Evolutionary conservation across 2,113 vertebrate genomes (phyloP).

Genomic region (Marmota flaviventris): DNA sequence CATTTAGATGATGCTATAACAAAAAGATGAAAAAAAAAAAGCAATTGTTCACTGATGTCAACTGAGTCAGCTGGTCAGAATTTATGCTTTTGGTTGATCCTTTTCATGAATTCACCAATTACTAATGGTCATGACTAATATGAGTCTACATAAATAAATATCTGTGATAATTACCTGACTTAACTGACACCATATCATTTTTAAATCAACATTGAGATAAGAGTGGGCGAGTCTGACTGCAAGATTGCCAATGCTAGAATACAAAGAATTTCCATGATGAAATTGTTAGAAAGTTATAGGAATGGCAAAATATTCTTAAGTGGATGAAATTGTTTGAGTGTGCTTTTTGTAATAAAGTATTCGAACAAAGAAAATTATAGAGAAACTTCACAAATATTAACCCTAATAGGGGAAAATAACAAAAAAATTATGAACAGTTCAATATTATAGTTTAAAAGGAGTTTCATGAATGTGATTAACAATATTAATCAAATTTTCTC

Average conservation of each 20-base stretch:
- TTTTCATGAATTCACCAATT: constrained; percentile 2
- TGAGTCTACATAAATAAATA: not conserved
- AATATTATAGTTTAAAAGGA: not conserved
- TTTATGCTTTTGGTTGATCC: not conserved
- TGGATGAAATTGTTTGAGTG: not conserved
- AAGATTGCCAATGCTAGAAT: not conserved
- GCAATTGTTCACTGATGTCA: not conserved
- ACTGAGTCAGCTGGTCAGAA: not conserved
- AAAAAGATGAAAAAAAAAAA: not conserved
- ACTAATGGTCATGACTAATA: constrained; percentile 10
- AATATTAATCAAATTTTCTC: not conserved
- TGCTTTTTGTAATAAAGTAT: not conserved
- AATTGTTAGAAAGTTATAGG: not conserved
- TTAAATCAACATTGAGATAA: not conserved
- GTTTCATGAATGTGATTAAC: not conserved
- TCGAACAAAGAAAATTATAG: not conserved
- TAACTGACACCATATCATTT: not conserved
- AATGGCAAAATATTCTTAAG: not conserved
- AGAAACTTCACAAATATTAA: not conserved
- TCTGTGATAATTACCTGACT: not conserved
- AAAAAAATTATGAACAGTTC: not conserved
- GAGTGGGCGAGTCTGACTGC: not conserved
- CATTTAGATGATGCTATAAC: constrained; percentile 16
- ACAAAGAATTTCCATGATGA: not conserved
- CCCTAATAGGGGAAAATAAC: not conserved